These are phyloP conservation scores for Polydrusus cervinus DNA, from an alignment of 2,888 invertebrate genomes.

Conservation along the genomic window DNA sequence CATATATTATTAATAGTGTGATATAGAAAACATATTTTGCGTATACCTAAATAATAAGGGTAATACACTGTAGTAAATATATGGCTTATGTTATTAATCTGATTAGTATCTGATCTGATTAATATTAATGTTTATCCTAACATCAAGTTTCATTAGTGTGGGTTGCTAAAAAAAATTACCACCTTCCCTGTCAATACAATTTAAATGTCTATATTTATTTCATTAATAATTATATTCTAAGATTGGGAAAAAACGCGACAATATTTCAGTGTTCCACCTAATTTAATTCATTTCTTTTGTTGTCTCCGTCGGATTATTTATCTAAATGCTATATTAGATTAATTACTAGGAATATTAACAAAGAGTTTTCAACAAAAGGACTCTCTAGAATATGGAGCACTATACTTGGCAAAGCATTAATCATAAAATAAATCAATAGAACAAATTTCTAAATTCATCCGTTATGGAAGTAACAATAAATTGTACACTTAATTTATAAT, in stretches of 20 bases:
- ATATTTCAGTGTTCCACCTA: background rate
- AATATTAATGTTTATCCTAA: no score
- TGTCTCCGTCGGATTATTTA: background rate
- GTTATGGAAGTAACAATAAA: background rate
- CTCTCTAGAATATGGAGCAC: background rate
- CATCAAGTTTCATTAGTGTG: no score
- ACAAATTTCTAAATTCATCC: constrained; percentile 1
- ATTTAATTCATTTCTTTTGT: background rate
- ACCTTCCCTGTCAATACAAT: no score
- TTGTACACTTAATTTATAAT: no score
- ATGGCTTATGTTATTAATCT: no score
- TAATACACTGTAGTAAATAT: no score
- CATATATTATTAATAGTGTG: no score
- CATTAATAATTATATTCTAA: background rate
- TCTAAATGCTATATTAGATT: constrained; percentile 3
- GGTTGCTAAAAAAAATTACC: no score
- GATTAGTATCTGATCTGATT: no score
- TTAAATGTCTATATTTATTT: background rate
- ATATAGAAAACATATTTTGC: no score
- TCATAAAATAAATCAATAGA: constrained; percentile 13
- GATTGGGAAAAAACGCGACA: background rate
- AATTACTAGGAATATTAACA: background rate
- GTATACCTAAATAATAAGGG: no score
- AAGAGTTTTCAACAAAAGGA: constrained; percentile 3
- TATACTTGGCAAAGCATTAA: background rate